Evolutionary conservation across 2,888 invertebrate species (phyloP), one percentile per base, ranked within the genome.

Genomic region (Archaeoteleia sp.): DNA sequence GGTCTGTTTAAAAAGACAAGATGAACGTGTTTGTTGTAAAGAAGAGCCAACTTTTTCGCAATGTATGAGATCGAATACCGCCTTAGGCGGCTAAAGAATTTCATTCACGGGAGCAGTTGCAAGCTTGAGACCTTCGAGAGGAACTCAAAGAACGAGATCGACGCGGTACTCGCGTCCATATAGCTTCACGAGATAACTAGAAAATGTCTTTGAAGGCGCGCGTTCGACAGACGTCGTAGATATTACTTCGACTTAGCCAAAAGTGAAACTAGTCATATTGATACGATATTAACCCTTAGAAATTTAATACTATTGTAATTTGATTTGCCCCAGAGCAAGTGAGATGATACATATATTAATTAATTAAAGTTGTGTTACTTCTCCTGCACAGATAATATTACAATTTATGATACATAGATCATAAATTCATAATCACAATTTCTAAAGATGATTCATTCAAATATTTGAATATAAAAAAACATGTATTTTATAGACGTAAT

Each of bases 111-210:
- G 14, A 40, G 39, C 46, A 48, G 43, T 39, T 15, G 40, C 27
- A 30, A 53, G 53, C 35, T 42, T 30, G 27, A 46, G 39, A 46
- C 40, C 46, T 27, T 37, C 23, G 35, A 23, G 9, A 34, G 39
- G 25, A 30, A 40, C 53, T 61, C 53, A 61, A 61, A 53, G 53
- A 61, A 46, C 55, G 39, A 14, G 35, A 35, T 62, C 54, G 40
- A 30, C 17, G n/a, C 27, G n/a, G n/a, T n/a, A n/a, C n/a, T n/a
- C 32, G 25, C 9, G 27, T 20, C 20, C 35, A 39, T 17, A 10
- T 45, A 10, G 40, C n/a, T 8, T 37, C 8, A 23, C 20, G 15
- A 42, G 48, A 48, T 49, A 63, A 35, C 48, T 55, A 10, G 49
- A 48, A 63, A 63, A 48, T 49, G 42, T 63, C 48, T 54, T 55